Conservation (phyloP, 2,888 invertebrate genomes). For the Julus scanicus region DNA sequence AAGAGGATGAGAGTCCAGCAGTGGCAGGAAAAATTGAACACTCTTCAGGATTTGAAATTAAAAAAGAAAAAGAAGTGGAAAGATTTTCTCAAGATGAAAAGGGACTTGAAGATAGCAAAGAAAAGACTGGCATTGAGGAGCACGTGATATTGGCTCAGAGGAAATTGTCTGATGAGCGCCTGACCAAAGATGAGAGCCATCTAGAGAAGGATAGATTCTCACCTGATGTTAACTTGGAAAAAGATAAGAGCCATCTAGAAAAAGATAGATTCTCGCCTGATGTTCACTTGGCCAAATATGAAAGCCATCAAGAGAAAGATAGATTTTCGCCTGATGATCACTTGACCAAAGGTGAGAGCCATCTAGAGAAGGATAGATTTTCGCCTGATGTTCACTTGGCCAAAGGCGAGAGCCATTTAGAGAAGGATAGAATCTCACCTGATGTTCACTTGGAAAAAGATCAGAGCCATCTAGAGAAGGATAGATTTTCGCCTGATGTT, state of each 20-base stretch:
- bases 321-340: neutral
- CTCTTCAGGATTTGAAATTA: neutral
- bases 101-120: neutral
- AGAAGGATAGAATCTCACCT: neutral
- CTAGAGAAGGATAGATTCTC: neutral
- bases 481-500: neutral
- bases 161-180: neutral
- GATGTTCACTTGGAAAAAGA: neutral
- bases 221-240: neutral
- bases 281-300: too few relatives aligned
- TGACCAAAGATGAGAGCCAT: slow-evolving; percentile 1
- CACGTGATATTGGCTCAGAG: neutral
- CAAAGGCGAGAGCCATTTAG: neutral
- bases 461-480: neutral
- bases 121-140: neutral
- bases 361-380: neutral
- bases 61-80: neutral
- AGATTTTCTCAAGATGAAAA: neutral
- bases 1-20: neutral
- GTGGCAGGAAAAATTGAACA: neutral
- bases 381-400: neutral
- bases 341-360: neutral
- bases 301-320: too few relatives aligned
- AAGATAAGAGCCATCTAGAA: neutral
- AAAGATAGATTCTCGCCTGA: neutral